Percentiles rank a stretch among this genome's conserved stretches.
These are phyloP conservation scores for Semibalanus balanoides DNA, from an alignment of 1,140 invertebrate genomes.

Conservation along the genomic window DNA sequence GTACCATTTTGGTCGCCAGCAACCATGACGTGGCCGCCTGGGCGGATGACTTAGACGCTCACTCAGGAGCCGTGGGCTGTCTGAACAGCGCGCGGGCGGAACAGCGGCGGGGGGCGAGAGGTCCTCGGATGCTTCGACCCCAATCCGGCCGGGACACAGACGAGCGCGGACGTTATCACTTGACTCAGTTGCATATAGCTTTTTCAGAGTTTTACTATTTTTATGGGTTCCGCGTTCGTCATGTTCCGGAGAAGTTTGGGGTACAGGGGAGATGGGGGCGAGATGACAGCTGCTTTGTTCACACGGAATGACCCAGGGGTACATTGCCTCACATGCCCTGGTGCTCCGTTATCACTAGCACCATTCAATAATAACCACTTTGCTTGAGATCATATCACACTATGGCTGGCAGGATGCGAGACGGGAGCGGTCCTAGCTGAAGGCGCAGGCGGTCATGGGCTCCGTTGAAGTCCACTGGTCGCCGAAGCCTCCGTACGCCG, in stretches of 20 bases:
- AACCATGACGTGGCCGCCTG: neutral
- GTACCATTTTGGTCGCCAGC: neutral
- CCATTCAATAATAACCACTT: neutral
- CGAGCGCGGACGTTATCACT: neutral
- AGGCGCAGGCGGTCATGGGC: neutral
- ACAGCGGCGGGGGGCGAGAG: neutral
- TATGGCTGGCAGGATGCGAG: neutral
- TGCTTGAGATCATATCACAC: constrained; percentile 2
- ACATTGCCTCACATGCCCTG: neutral
- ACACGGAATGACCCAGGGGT: neutral
- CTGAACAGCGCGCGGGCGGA: neutral
- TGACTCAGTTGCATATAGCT: neutral
- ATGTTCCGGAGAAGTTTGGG: neutral
- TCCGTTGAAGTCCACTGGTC: neutral
- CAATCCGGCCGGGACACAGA: neutral
- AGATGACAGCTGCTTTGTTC: neutral
- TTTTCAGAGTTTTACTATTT: neutral
- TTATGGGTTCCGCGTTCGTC: neutral
- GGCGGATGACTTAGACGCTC: neutral
- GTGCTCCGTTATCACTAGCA: neutral
- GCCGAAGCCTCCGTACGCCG: neutral
- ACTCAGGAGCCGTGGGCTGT: neutral
- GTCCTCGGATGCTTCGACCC: neutral
- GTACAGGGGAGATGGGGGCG: neutral
- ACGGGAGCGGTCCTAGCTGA: neutral